Conservation (phyloP, 2,797 vertebrate species). For the Cuculus canorus region DNA sequence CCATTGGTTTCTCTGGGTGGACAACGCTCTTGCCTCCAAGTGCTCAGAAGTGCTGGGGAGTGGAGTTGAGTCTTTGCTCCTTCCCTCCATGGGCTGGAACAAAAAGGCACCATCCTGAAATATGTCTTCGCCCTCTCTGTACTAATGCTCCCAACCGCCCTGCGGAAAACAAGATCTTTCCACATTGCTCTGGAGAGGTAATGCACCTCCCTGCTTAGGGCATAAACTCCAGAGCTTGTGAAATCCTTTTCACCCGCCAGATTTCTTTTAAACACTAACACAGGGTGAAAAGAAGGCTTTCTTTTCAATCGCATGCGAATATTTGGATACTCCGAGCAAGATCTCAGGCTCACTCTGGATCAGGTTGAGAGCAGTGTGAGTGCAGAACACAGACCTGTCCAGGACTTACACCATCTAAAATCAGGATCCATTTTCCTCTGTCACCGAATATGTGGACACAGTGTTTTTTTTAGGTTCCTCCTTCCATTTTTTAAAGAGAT, state of each 20-base stretch:
- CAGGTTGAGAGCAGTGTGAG: background rate
- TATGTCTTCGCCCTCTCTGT: background rate
- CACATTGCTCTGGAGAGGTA: background rate
- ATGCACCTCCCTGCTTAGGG: background rate
- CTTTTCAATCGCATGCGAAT: background rate
- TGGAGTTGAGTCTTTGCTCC: background rate
- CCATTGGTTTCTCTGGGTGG: background rate
- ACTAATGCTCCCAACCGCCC: background rate
- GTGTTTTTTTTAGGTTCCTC: background rate
- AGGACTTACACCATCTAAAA: background rate
- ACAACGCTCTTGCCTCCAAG: background rate
- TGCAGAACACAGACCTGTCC: background rate
- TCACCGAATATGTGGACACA: background rate
- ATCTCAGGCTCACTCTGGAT: background rate
- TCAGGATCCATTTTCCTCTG: background rate
- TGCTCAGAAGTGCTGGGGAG: background rate
- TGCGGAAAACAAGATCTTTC: background rate
- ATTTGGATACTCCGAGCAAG: background rate
- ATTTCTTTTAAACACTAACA: background rate
- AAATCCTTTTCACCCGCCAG: background rate
- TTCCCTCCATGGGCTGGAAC: background rate
- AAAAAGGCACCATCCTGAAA: background rate
- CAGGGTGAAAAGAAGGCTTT: background rate
- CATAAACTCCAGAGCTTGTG: background rate
- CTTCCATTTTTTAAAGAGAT: background rate